These are phyloP conservation scores for Listronotus bonariensis DNA, from an alignment of 1,140 invertebrate genomes.

Conservation along the genomic window DNA sequence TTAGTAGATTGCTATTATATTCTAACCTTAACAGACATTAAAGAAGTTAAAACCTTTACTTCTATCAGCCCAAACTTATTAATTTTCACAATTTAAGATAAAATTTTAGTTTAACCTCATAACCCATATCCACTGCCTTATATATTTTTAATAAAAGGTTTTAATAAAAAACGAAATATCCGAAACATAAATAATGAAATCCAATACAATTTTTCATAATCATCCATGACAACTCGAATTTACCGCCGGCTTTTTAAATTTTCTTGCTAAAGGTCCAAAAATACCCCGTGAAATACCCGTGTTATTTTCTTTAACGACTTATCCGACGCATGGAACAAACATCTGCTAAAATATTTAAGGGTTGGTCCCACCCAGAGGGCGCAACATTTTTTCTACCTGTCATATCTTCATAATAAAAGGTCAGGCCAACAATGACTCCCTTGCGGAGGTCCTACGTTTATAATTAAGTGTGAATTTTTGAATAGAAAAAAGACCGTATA, in stretches of 20 bases:
- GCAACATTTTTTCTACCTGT: slow-evolving; percentile 32
- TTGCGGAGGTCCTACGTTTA: slow-evolving; percentile 19
- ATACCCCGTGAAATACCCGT: slow-evolving; percentile 16
- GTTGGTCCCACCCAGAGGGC: slow-evolving; percentile 31
- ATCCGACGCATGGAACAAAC: slow-evolving; percentile 23
- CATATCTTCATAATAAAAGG: slow-evolving; percentile 32
- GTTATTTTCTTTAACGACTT: slow-evolving; percentile 13
- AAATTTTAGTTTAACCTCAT: too few species aligned
- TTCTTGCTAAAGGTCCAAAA: background rate
- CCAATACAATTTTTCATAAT: too few species aligned
- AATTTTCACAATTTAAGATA: too few species aligned
- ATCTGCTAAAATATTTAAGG: slow-evolving; percentile 26
- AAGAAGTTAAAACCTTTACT: too few species aligned
- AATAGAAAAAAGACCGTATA: slow-evolving; percentile 13
- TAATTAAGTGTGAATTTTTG: slow-evolving; percentile 31
- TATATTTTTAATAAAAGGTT: too few species aligned
- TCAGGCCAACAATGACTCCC: slow-evolving; percentile 10
- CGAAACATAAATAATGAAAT: too few species aligned
- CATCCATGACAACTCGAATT: background rate
- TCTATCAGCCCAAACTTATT: too few species aligned
- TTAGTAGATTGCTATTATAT: too few species aligned
- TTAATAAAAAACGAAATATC: too few species aligned
- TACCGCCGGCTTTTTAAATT: background rate
- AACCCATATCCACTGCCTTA: too few species aligned
- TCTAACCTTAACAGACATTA: too few species aligned